Evolutionary conservation across 2,888 invertebrate species (phyloP).

Genomic region (Caenorhabditis angaria): DNA sequence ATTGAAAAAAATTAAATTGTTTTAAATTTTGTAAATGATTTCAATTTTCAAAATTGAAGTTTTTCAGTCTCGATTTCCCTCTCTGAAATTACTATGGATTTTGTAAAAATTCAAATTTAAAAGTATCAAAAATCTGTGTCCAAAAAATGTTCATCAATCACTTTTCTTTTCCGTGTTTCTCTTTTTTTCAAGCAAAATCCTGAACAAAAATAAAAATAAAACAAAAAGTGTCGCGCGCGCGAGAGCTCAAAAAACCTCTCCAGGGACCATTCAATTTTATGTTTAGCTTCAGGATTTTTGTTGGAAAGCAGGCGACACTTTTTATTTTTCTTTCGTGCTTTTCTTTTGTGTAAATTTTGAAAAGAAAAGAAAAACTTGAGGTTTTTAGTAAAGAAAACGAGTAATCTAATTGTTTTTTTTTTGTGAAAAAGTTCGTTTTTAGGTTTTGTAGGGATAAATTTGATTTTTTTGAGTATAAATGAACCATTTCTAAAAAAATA

Average conservation of each 20-base stretch:
- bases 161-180: conserved; percentile 8
- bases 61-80: no score
- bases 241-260: conserved; percentile 7
- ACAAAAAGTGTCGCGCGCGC: conserved; percentile 29
- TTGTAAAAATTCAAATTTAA: background rate
- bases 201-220: conserved; percentile 23
- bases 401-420: no score
- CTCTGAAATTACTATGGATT: background rate
- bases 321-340: background rate
- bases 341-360: background rate
- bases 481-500: no score
- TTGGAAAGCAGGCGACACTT: conserved; percentile 23
- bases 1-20: no score
- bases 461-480: no score
- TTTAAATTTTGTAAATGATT: no score
- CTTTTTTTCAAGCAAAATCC: background rate
- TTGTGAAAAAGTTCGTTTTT: no score
- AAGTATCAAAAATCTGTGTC: background rate
- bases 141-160: background rate
- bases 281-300: conserved; percentile 40
- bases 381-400: no score
- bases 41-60: no score
- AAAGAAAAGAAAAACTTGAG: no score
- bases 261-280: conserved; percentile 49
- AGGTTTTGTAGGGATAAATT: no score